Percentiles rank a stretch among this genome's conserved stretches.
Evolutionary conservation across 2,797 vertebrate genomes (phyloP).

Genomic region (Halcyon smyrnensis): DNA sequence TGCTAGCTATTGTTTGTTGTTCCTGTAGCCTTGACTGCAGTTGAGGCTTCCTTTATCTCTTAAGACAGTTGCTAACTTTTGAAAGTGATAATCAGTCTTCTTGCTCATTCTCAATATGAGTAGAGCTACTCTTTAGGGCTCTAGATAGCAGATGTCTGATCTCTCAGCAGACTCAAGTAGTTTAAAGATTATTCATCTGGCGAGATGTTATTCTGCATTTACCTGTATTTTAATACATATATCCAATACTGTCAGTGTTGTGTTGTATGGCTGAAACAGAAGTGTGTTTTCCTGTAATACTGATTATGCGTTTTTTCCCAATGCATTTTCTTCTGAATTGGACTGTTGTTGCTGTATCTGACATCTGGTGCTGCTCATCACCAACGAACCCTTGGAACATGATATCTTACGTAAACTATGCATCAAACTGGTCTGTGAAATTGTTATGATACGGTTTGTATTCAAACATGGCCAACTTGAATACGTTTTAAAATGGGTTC

Average conservation of each 20-base stretch:
- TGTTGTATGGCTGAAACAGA: not conserved
- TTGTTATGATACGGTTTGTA: conserved; percentile 85
- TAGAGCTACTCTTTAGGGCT: not conserved
- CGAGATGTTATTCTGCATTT: not conserved
- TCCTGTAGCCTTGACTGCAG: not conserved
- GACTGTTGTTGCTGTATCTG: conserved; percentile 86
- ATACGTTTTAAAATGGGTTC: conserved; percentile 77
- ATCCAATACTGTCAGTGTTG: not conserved
- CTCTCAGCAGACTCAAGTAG: not conserved
- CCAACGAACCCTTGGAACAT: conserved; percentile 79
- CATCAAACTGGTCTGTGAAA: conserved; percentile 82
- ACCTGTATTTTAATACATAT: not conserved
- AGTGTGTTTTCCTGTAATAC: conserved; percentile 87
- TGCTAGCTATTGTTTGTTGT: not conserved
- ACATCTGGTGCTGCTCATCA: conserved; percentile 84
- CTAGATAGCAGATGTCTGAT: not conserved
- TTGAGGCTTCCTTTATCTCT: not conserved
- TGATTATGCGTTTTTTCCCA: conserved; percentile 94
- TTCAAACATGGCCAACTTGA: conserved; percentile 74
- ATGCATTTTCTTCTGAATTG: conserved; percentile 88
- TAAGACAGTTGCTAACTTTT: not conserved
- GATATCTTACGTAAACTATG: conserved; percentile 78
- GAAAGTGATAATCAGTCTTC: not conserved
- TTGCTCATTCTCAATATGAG: not conserved
- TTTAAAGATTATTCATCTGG: not conserved